These are phyloP conservation scores for Arnoldichthys spilopterus DNA, from an alignment of 2,797 vertebrate species.

Conservation along the genomic window DNA sequence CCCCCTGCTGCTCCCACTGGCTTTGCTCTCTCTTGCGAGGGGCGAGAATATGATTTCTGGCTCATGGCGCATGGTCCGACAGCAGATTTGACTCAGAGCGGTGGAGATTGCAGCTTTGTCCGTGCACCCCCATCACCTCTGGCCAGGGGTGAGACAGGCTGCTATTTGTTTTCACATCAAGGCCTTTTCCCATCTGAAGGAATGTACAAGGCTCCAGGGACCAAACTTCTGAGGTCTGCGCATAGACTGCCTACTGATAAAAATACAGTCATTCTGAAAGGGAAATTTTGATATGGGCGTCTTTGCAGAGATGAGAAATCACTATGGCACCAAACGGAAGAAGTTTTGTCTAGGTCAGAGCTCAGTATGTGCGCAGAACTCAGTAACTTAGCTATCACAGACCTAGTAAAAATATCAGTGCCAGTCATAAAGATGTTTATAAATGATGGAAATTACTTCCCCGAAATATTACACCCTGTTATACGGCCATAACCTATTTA, in stretches of 20 bases:
- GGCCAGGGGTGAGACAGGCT: conserved; percentile 45
- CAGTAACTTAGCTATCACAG: conserved; percentile 4
- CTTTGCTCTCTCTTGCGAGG: conserved; percentile 33
- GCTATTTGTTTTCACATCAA: conserved; percentile 59
- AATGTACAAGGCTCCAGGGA: conserved; percentile 41
- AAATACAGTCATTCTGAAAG: conserved; percentile 15
- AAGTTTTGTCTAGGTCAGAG: conserved; percentile 21
- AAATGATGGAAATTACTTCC: conserved; percentile 21
- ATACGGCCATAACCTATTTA: conserved; percentile 13
- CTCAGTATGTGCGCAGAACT: not conserved
- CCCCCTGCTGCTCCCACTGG: conserved; percentile 35
- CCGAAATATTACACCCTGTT: not conserved
- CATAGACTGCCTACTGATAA: conserved; percentile 37
- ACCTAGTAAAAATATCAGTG: conserved; percentile 16
- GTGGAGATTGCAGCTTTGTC: conserved; percentile 37
- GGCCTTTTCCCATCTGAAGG: conserved; percentile 49
- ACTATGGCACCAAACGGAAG: not conserved
- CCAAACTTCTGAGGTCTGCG: conserved; percentile 27
- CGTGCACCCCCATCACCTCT: conserved; percentile 43
- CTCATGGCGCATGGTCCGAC: conserved; percentile 28
- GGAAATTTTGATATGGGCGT: conserved; percentile 23
- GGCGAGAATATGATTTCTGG: conserved; percentile 53
- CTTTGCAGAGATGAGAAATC: conserved; percentile 13
- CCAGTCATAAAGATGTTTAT: conserved; percentile 13
- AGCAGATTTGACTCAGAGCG: conserved; percentile 46